A percentile compares a stretch with the other conserved stretches of the same genome.
Evolutionary conservation across 2,113 vertebrate species (phyloP).

Genomic region (Bagarius yarrelli): DNA sequence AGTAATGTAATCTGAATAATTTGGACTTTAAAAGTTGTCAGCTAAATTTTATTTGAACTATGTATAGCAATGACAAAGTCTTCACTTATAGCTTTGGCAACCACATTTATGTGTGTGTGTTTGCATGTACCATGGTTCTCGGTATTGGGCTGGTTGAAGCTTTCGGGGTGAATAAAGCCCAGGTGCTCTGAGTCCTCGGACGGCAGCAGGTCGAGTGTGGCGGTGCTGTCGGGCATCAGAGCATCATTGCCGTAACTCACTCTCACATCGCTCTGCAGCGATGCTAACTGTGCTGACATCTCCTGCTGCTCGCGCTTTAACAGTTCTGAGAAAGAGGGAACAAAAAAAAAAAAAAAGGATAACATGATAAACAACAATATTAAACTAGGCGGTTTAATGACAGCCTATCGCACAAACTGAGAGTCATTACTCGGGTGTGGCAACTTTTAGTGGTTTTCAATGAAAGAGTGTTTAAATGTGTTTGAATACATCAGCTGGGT

Average conservation of each 20-base stretch:
- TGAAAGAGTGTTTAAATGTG: no score
- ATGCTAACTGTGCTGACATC: constrained; percentile 90
- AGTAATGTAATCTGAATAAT: no score
- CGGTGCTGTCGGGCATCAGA: constrained; percentile 87
- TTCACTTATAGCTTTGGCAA: background rate
- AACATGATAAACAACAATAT: no score
- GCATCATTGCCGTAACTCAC: constrained; percentile 97
- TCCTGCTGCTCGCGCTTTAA: constrained; percentile 94
- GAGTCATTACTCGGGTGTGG: no score
- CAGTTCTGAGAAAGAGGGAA: constrained; percentile 70
- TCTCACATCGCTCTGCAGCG: constrained; percentile 89
- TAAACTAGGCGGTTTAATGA: no score
- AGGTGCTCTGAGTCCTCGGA: constrained; percentile 81
- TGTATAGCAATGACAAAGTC: no score
- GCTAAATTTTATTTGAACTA: no score
- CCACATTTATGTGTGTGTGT: background rate
- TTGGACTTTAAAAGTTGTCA: no score
- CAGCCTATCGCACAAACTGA: no score
- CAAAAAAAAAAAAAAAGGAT: background rate
- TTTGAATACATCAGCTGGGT: no score
- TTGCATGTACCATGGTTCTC: constrained; percentile 85
- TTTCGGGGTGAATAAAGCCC: constrained; percentile 91
- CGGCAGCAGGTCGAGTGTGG: constrained; percentile 79
- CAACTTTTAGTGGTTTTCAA: no score
- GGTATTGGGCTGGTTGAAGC: constrained; percentile 91